A percentile compares a stretch with the other conserved stretches of the same genome.
Evolutionary conservation across 2,113 vertebrate species (phyloP).

Genomic region (Toxotes chatareus): DNA sequence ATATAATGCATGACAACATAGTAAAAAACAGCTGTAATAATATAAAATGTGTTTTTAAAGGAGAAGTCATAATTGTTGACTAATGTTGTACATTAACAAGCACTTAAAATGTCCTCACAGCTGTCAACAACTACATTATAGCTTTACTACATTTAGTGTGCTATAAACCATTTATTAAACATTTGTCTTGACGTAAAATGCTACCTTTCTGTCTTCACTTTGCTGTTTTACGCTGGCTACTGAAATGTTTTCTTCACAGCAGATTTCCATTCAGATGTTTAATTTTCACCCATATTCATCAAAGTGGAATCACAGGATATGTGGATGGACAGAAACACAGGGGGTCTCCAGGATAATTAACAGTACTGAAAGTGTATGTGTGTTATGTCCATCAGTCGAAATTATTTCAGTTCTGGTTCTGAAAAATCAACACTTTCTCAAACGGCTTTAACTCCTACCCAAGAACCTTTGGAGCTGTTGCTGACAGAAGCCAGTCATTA

Average conservation of each 20-base stretch:
- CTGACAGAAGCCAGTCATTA: not conserved
- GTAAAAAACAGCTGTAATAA: not conserved
- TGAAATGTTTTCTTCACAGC: not conserved
- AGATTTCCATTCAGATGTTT: not conserved
- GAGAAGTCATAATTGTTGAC: no score
- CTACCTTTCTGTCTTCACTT: conserved; percentile 13
- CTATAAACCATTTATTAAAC: not conserved
- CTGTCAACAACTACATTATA: not conserved
- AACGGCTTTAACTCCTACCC: not conserved
- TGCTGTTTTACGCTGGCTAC: conserved; percentile 5
- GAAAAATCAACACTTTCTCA: not conserved
- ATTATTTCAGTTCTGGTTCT: not conserved
- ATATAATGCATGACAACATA: not conserved
- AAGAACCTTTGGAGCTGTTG: not conserved
- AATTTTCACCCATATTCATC: not conserved
- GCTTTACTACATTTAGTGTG: not conserved
- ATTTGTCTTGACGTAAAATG: no score
- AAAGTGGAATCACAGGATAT: not conserved
- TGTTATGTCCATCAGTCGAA: not conserved
- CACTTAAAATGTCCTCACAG: not conserved
- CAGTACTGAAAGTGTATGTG: not conserved
- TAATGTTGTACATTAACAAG: not conserved
- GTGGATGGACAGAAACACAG: not conserved
- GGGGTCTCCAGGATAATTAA: not conserved
- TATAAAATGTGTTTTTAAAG: not conserved